Conservation (phyloP, 2,113 vertebrate genomes). For the Neolamprologus modestus region DNA sequence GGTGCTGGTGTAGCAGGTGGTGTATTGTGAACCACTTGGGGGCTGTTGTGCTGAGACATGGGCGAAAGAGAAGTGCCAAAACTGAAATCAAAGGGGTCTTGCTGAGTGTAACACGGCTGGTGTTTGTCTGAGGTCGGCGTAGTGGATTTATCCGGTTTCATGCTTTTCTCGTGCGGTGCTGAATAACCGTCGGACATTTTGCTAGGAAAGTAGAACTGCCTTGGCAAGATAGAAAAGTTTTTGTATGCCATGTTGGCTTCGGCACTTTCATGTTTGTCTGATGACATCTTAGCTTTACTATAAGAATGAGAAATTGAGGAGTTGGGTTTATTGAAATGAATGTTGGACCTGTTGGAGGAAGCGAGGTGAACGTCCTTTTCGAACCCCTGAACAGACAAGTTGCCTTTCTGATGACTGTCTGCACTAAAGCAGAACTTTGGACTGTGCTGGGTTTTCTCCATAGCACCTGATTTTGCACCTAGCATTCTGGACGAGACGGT, state of each 20-base stretch:
- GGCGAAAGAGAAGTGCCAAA: slow-evolving; percentile 59
- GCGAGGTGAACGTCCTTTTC: slow-evolving; percentile 36
- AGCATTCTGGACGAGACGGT: slow-evolving; percentile 4
- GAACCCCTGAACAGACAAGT: slow-evolving; percentile 15
- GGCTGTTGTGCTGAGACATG: slow-evolving; percentile 56
- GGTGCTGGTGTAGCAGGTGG: slow-evolving; percentile 48
- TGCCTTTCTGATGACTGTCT: slow-evolving; percentile 26
- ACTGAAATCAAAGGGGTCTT: slow-evolving; percentile 64
- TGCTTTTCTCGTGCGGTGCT: slow-evolving; percentile 39
- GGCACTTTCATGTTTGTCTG: slow-evolving; percentile 36
- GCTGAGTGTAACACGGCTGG: slow-evolving; percentile 59
- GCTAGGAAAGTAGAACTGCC: slow-evolving; percentile 60
- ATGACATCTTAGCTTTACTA: slow-evolving; percentile 30
- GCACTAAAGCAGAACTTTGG: not conserved
- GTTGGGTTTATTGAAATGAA: slow-evolving; percentile 31
- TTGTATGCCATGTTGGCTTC: slow-evolving; percentile 36
- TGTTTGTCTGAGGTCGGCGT: slow-evolving; percentile 42
- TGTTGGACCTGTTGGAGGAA: slow-evolving; percentile 14
- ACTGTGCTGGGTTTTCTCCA: slow-evolving; percentile 32
- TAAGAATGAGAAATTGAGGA: slow-evolving; percentile 48
- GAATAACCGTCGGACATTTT: slow-evolving; percentile 44
- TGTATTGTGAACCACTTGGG: slow-evolving; percentile 53
- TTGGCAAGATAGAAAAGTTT: slow-evolving; percentile 47
- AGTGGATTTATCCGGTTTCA: slow-evolving; percentile 45
- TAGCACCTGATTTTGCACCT: not conserved